Base-by-base conservation (phyloP, 2,113 vertebrate genomes). In the Gymnogyps californianus region DNA sequence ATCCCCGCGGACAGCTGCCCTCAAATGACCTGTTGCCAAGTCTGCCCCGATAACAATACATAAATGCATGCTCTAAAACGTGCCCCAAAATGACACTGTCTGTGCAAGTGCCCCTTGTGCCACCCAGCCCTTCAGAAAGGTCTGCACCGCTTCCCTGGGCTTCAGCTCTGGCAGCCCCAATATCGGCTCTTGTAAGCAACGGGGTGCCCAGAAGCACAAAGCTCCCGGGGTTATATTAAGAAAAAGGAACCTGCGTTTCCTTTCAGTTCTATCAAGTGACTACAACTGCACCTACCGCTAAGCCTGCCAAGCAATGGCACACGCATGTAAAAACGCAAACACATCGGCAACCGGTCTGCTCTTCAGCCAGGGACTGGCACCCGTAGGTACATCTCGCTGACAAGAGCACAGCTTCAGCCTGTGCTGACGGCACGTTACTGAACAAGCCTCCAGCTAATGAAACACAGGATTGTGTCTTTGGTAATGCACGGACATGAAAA, bases 301-400 rank as follows among this genome's bases (percentile, higher is more conserved):
- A 38, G 38, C 15, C 36, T 4, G 28, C 88, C 26, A 40, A 25
- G 90, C 42, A 6, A 6, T 4, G 61, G 38, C 59, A 26, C 4
- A 2, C 21, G 29, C 7, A 0, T 4, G 38, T 28, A 52, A 76
- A 52, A 76, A 44, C 10, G 20, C 71, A 90, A 76, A 49, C 10
- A 1, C 49, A 13, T 1, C 1, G 0, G 70, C 32, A 52, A 22
- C 18, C 0, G 0, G 15, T 5, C 54, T 61, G 69, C 54, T 54
- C 66, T 38, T 44, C 67, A 54, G 80, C 32, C 79, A 47, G 89
- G 5, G 42, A 9, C 66, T 36, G 77, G 78, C 59, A 71, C 31
- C 59, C 4, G 0, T 15, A 34, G 28, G 22, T 11, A 49, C 0
- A 0, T 31, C 78, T 59, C 16, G 7, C 57, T 72, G 75, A 62